Conservation (phyloP, 2,797 vertebrate species). For the Enteromius treurensis region DNA sequence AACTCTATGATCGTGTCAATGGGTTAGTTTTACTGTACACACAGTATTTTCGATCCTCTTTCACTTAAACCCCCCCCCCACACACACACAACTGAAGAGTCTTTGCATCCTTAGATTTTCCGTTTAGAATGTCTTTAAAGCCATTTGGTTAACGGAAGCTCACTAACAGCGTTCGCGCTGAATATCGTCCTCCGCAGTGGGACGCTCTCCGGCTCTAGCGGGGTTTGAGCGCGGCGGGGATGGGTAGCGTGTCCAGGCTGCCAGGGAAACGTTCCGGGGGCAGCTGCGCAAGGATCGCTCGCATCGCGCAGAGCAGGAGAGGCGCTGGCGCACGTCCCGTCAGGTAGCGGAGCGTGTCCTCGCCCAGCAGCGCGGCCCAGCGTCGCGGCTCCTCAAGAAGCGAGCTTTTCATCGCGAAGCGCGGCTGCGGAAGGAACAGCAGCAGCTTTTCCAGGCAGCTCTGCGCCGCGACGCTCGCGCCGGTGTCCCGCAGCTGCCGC, state of each 20-base stretch:
- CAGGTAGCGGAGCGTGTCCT: conserved; percentile 82
- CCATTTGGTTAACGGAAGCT: too few species aligned
- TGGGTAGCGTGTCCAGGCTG: conserved; percentile 84
- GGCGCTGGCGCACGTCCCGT: conserved; percentile 79
- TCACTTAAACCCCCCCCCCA: too few species aligned
- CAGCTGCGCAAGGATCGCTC: conserved; percentile 82
- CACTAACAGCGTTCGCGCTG: too few species aligned
- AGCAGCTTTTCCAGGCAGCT: conserved; percentile 84
- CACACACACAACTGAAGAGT: too few species aligned
- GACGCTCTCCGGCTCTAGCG: not conserved
- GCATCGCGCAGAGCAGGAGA: conserved; percentile 84
- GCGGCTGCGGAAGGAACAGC: conserved; percentile 81
- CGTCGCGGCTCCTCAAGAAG: conserved; percentile 74
- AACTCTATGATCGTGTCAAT: too few species aligned
- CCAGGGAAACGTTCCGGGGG: conserved; percentile 80
- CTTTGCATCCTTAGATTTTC: too few species aligned
- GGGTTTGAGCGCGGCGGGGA: conserved; percentile 84
- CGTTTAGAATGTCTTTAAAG: too few species aligned
- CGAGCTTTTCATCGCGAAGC: conserved; percentile 79
- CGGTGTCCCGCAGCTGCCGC: conserved; percentile 80
- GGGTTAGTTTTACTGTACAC: too few species aligned
- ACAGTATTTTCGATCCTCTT: too few species aligned
- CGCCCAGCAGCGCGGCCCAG: conserved; percentile 81
- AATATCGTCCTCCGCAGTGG: too few species aligned
- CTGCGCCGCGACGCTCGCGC: conserved; percentile 71